phyloP scores from a whole-genome alignment of 2,888 invertebrate genomes.

The Junonia oenone region DNA sequence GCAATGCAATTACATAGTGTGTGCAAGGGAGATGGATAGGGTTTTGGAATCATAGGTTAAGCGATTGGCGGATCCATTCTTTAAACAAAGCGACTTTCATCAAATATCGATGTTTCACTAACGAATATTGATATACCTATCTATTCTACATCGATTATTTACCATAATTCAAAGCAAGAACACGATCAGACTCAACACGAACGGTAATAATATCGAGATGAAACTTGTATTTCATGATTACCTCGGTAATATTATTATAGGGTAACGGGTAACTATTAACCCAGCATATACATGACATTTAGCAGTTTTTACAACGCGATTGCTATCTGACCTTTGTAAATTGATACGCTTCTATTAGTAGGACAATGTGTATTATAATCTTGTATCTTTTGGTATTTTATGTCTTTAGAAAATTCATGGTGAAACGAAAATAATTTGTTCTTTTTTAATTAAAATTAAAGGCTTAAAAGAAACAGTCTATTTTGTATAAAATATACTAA shows the following conservation, averaged over 20 bases:
- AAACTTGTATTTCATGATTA: neutral
- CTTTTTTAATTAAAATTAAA: no score
- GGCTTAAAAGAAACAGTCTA: no score
- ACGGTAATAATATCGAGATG: neutral
- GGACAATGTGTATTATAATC: neutral
- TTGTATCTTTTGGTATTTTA: neutral
- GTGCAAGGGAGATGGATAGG: no score
- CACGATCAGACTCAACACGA: neutral
- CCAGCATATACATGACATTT: neutral
- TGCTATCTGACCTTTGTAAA: neutral
- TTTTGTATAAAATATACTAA: no score
- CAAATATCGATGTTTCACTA: no score
- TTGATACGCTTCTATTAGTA: neutral
- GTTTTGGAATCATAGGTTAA: no score
- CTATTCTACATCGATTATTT: neutral
- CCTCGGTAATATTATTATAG: neutral
- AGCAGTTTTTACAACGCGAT: neutral
- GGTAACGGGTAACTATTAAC: neutral
- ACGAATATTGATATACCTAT: no score
- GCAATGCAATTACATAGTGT: no score
- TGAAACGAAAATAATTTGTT: no score
- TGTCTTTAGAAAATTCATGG: no score
- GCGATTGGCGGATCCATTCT: no score
- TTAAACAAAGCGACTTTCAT: no score
- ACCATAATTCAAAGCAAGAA: neutral